Conservation (phyloP, 2,797 vertebrate genomes). For the Anas bahamensis region DNA sequence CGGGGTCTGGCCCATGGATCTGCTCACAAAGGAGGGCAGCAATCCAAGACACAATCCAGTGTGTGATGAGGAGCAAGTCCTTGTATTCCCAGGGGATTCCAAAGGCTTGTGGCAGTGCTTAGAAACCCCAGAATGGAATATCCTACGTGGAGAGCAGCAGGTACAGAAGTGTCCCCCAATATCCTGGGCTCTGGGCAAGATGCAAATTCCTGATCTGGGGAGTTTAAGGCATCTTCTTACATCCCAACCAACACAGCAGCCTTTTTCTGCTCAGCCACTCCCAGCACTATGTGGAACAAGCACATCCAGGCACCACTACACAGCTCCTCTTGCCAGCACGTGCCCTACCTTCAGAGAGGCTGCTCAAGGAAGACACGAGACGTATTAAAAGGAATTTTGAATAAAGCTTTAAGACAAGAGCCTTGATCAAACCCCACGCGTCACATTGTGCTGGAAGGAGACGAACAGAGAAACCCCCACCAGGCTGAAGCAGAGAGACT, state of each 20-base stretch:
- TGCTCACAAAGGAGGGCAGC: accelerated
- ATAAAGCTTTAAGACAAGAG: not conserved
- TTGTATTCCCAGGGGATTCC: not conserved
- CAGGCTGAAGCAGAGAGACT: not conserved
- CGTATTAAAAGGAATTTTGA: not conserved
- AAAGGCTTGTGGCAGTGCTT: not conserved
- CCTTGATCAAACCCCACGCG: not conserved
- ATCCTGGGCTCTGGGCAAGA: not conserved
- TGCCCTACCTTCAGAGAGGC: not conserved
- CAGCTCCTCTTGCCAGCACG: not conserved
- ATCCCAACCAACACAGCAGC: not conserved
- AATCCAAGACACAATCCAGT: too few species aligned
- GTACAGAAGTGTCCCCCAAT: accelerated
- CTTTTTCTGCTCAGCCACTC: not conserved
- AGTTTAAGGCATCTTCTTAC: not conserved
- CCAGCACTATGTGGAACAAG: not conserved
- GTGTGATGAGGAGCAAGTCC: not conserved
- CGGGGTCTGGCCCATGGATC: not conserved
- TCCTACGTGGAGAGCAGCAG: not conserved
- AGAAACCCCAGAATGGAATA: not conserved
- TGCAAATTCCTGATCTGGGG: not conserved
- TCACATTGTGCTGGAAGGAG: not conserved
- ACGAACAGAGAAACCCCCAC: not conserved
- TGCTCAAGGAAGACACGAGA: not conserved
- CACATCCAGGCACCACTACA: not conserved